A percentile compares a stretch with the other conserved stretches of the same genome.
phyloP scores from a whole-genome alignment of 2,113 vertebrate species.

The Tympanuchus pallidicinctus region DNA sequence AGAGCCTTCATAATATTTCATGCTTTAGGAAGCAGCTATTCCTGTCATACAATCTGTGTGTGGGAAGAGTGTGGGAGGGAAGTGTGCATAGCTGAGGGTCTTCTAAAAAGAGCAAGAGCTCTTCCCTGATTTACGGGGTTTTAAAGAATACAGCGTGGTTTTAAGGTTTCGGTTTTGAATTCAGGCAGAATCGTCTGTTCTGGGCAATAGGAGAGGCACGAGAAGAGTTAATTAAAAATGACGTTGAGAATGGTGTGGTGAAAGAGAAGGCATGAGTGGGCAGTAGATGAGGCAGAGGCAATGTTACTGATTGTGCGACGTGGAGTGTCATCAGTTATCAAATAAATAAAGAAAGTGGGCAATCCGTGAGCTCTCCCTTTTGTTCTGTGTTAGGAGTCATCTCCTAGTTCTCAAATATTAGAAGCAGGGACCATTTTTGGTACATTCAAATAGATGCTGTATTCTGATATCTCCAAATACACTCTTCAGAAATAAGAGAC shows the following conservation, averaged over 20 bases:
- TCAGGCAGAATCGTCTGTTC: background rate
- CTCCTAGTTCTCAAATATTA: background rate
- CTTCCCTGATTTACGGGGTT: background rate
- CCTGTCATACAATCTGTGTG: conserved; percentile 12
- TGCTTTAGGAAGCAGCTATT: conserved; percentile 39
- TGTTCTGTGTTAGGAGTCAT: background rate
- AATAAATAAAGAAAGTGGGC: background rate
- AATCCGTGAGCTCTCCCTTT: background rate
- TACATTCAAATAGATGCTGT: background rate
- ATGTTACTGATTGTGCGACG: background rate
- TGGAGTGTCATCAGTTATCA: background rate
- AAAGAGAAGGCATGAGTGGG: background rate
- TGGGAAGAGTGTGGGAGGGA: conserved; percentile 14
- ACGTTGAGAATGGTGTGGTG: background rate
- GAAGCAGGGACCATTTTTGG: background rate
- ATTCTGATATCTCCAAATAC: background rate
- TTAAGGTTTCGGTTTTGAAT: conserved; percentile 4
- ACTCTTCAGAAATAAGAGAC: background rate
- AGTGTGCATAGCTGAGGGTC: background rate
- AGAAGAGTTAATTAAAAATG: background rate
- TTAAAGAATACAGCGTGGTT: background rate
- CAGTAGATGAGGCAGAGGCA: background rate
- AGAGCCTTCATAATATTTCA: conserved; percentile 9
- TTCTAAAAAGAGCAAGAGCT: conserved; percentile 22
- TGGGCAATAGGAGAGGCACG: background rate